Conservation (phyloP, 2,113 vertebrate species). For the Lethenteron reissneri region DNA sequence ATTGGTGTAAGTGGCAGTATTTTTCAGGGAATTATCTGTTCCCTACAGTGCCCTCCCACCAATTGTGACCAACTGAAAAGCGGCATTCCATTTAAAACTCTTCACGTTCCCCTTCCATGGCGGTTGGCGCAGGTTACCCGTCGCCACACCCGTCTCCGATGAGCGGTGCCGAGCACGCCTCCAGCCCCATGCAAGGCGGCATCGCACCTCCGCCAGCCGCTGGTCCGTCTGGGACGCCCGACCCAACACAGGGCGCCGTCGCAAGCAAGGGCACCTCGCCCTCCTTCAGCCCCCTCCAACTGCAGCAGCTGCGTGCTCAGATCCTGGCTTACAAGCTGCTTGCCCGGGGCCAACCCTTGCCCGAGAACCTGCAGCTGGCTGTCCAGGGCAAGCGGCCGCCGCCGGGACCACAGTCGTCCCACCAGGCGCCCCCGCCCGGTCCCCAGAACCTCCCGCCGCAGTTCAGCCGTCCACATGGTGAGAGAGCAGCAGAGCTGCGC, state of each 20-base stretch:
- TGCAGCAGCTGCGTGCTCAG: constrained; percentile 88
- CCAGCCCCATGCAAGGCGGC: constrained; percentile 79
- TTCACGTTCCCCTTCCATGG: constrained; percentile 3
- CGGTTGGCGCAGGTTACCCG: constrained; percentile 43
- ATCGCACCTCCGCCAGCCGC: constrained; percentile 62
- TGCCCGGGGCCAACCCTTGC: constrained; percentile 70
- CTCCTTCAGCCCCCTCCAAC: constrained; percentile 71
- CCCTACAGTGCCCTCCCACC: no score
- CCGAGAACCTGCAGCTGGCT: constrained; percentile 85
- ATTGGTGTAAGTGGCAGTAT: no score
- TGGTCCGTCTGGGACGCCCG: constrained; percentile 48
- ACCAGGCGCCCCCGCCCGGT: constrained; percentile 18
- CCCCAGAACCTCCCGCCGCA: constrained; percentile 14
- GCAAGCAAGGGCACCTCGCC: constrained; percentile 57
- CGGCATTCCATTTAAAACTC: background rate
- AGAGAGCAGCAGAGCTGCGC: background rate
- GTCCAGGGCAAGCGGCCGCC: constrained; percentile 83
- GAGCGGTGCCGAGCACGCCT: constrained; percentile 59
- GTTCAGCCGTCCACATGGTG: constrained; percentile 62
- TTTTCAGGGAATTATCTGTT: no score
- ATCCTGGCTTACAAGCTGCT: constrained; percentile 95
- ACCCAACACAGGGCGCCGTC: constrained; percentile 46
- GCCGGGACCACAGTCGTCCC: constrained; percentile 65
- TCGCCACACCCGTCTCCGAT: constrained; percentile 81
- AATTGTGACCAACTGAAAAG: no score